These are phyloP conservation scores for Phyllostomus discolor DNA, from an alignment of 2,113 vertebrate species.

Conservation along the genomic window DNA sequence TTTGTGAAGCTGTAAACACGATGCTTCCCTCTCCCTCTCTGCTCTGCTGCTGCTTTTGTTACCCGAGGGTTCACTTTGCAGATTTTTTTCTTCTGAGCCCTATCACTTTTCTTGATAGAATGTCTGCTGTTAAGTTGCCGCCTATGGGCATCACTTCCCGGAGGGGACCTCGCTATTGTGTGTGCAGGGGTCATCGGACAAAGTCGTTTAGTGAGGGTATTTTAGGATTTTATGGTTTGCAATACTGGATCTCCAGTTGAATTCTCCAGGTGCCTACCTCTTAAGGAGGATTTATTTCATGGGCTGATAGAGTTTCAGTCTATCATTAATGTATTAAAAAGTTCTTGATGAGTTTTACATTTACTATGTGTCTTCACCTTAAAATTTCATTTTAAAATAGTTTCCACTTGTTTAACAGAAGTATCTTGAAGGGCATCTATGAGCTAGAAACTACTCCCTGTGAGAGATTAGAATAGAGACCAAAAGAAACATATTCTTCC, in stretches of 20 bases:
- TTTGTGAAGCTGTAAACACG: slow-evolving; percentile 38
- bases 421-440: not conserved
- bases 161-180: not conserved
- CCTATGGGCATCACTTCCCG: not conserved
- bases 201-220: not conserved
- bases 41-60: slow-evolving; percentile 51
- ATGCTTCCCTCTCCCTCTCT: slow-evolving; percentile 17
- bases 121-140: not conserved
- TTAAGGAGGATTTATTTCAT: not conserved
- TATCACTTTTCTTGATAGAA: slow-evolving; percentile 60
- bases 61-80: slow-evolving; percentile 56
- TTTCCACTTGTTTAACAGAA: not conserved
- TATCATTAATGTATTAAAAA: not conserved
- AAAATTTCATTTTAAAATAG: not conserved
- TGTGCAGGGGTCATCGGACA: not conserved
- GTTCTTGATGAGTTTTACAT: not conserved
- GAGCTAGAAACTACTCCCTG: not conserved
- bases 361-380: not conserved
- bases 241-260: not conserved
- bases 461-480: not conserved
- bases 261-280: not conserved
- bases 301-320: not conserved
- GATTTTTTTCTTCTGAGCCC: not conserved
- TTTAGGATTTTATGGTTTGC: not conserved
- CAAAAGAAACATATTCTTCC: not conserved